Percentiles rank a stretch among this genome's conserved stretches.
Conservation (phyloP, 53 echinoderm and acorn worm genomes). For the Echinarachnius parma region DNA sequence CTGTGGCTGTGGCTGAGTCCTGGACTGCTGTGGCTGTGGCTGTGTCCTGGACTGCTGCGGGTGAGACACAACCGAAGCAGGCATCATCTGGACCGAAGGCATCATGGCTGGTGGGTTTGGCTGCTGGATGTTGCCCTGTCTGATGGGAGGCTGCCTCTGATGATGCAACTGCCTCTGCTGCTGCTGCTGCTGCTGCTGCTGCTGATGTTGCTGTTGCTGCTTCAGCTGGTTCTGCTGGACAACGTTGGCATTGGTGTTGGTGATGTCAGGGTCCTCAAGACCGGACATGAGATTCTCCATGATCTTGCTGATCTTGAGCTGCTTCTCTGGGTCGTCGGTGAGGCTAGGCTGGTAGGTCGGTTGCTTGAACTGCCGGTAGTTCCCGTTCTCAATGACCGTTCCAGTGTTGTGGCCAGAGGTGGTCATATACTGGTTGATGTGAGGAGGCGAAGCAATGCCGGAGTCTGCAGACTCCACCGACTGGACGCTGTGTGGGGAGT, state of each 20-base stretch:
- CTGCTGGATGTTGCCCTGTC: no score
- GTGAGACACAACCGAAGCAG: background rate
- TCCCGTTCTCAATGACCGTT: constrained; percentile 16
- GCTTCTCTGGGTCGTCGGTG: background rate
- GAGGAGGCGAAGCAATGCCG: constrained; percentile 16
- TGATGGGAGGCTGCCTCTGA: no score
- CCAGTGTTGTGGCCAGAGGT: constrained; percentile 21
- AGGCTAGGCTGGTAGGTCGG: background rate
- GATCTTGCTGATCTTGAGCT: background rate
- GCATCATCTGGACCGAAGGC: no score
- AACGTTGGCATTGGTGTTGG: no score
- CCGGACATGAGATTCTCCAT: background rate
- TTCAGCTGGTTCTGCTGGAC: background rate
- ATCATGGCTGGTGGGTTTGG: no score
- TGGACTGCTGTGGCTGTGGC: no score
- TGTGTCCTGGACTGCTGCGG: background rate
- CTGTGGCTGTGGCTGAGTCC: background rate
- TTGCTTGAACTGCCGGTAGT: no score
- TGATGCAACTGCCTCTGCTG: background rate
- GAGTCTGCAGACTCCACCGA: constrained; percentile 28
- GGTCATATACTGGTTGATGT: background rate
- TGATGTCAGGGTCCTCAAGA: no score
- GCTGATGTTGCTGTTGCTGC: background rate
- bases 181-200: background rate
- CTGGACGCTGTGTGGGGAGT: constrained; percentile 32